A percentile compares a stretch with the other conserved stretches of the same genome.
Conservation (phyloP, 1,140 invertebrate genomes). For the Drosophila bocki region DNA sequence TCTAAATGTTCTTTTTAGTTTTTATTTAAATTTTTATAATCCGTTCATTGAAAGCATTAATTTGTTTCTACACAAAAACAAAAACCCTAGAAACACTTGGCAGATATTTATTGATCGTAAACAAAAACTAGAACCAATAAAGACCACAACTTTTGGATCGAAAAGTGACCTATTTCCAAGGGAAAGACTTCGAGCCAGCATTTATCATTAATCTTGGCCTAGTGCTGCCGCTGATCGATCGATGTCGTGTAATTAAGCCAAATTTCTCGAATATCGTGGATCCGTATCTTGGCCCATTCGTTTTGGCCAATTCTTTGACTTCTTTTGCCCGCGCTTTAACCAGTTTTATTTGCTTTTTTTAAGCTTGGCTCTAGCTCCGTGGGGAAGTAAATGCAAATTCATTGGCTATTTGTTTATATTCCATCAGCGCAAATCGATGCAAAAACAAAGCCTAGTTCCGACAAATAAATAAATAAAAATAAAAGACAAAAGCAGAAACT, state of each 20-base stretch:
- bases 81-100: neutral
- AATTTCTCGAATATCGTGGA: conserved; percentile 15
- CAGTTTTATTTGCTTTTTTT: conserved; percentile 9
- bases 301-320: conserved; percentile 24
- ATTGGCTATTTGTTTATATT: conserved; percentile 52
- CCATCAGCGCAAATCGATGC: conserved; percentile 44
- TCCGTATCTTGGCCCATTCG: neutral
- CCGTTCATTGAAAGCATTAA: fast-evolving
- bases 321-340: conserved; percentile 11
- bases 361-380: conserved; percentile 14
- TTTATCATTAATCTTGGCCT: conserved; percentile 4
- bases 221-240: conserved; percentile 18
- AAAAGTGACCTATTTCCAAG: conserved; percentile 29
- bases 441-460: conserved; percentile 15
- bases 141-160: neutral
- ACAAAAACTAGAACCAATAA: neutral
- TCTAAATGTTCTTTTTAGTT: neutral
- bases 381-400: conserved; percentile 80
- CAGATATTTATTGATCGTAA: neutral
- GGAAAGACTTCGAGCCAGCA: conserved; percentile 3
- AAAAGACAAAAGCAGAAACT: conserved; percentile 48
- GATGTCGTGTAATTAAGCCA: conserved; percentile 30
- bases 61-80: neutral
- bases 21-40: neutral
- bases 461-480: conserved; percentile 3